These are phyloP conservation scores for Heliothis peltigera DNA, from an alignment of 2,888 invertebrate species.

Conservation along the genomic window DNA sequence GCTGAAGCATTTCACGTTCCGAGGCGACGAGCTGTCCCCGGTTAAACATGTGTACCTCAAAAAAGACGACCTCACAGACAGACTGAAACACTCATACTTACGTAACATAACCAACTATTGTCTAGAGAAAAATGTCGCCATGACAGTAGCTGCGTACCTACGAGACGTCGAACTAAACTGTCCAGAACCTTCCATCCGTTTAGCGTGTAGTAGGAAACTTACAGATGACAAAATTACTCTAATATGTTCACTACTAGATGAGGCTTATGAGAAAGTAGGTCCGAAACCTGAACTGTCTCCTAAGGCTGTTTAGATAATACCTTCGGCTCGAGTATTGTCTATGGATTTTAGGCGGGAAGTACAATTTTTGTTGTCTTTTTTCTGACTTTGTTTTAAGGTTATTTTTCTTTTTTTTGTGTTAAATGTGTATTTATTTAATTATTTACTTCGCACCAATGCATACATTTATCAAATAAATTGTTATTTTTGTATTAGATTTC, in stretches of 20 bases:
- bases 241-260: constrained; percentile 78
- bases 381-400: constrained; percentile 17
- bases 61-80: constrained; percentile 81
- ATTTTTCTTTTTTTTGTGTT: constrained; percentile 9
- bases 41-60: constrained; percentile 93
- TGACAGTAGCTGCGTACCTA: constrained; percentile 93
- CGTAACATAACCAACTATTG: constrained; percentile 91
- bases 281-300: constrained; percentile 74
- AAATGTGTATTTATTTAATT: constrained; percentile 1
- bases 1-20: constrained; percentile 85
- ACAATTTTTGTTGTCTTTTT: constrained; percentile 51
- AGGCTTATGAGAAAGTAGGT: constrained; percentile 82
- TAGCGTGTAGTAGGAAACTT: constrained; percentile 92
- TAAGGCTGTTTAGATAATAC: constrained; percentile 56
- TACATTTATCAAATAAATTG: constrained; percentile 10
- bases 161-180: constrained; percentile 91
- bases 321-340: constrained; percentile 28
- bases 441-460: constrained; percentile 12
- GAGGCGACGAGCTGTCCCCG: constrained; percentile 92
- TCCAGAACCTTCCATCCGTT: constrained; percentile 93
- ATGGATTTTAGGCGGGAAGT: constrained; percentile 45
- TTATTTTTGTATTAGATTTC: constrained; percentile 24
- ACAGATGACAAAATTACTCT: constrained; percentile 90
- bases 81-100: constrained; percentile 88
- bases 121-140: constrained; percentile 91